Evolutionary conservation across 1,140 invertebrate species (phyloP).

Genomic region (Bombus superbus): DNA sequence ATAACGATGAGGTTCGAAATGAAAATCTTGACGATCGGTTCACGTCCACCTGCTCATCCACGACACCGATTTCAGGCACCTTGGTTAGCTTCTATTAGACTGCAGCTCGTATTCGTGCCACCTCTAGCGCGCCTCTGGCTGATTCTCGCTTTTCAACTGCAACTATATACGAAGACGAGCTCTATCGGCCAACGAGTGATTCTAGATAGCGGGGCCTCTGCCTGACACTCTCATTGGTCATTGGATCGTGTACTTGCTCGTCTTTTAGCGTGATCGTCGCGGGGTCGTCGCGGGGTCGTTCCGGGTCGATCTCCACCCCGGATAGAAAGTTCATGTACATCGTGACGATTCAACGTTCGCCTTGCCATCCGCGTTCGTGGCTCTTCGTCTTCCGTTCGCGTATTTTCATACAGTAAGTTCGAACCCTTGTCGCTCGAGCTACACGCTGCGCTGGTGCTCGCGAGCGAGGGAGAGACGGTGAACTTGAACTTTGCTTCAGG

Average conservation of each 20-base stretch:
- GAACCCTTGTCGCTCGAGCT: not conserved
- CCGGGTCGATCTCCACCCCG: conserved; percentile 46
- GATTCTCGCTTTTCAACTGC: conserved; percentile 48
- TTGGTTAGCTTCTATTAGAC: conserved; percentile 46
- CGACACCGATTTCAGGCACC: conserved; percentile 16
- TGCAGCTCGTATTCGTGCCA: conserved; percentile 43
- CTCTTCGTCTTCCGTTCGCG: not conserved
- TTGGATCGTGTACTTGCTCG: conserved; percentile 21
- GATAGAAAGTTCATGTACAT: conserved; percentile 26
- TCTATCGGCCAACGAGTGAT: conserved; percentile 43
- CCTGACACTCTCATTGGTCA: conserved; percentile 36
- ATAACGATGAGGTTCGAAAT: not conserved
- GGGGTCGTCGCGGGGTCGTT: conserved; percentile 54
- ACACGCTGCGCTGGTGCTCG: not conserved
- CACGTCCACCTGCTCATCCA: not conserved
- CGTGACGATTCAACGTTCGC: not conserved
- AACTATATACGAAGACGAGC: conserved; percentile 47
- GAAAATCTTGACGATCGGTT: not conserved
- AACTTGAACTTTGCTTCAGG: not conserved
- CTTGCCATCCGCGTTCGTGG: not conserved
- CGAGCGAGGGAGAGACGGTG: not conserved
- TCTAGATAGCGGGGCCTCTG: conserved; percentile 45
- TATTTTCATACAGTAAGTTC: not conserved
- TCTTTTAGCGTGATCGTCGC: conserved; percentile 6
- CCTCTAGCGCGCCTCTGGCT: conserved; percentile 40